Evolutionary conservation across 2,113 vertebrate species (phyloP).

Genomic region (Xiphophorus couchianus): DNA sequence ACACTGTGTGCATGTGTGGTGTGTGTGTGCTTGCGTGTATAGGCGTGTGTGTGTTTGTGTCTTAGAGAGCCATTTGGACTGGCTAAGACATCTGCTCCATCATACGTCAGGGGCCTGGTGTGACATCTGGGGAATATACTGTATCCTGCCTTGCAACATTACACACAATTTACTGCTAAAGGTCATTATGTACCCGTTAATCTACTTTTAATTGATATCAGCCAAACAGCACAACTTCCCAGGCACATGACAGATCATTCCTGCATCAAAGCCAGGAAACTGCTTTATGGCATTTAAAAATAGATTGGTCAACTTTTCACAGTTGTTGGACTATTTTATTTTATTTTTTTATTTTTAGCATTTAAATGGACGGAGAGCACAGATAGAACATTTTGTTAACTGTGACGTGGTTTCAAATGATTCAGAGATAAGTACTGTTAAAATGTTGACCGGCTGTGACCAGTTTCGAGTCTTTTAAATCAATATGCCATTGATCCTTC

Average conservation of each 20-base stretch:
- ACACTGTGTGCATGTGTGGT: conserved; percentile 45
- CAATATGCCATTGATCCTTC: no score
- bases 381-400: not conserved
- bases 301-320: conserved; percentile 61
- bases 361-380: not conserved
- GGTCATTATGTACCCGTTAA: conserved; percentile 88
- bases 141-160: conserved; percentile 89
- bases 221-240: conserved; percentile 85
- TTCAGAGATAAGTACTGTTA: conserved; percentile 75
- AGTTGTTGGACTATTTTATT: conserved; percentile 21
- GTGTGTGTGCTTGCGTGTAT: conserved; percentile 50
- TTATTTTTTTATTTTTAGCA: conserved; percentile 13
- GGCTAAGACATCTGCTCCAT: conserved; percentile 87
- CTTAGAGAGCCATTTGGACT: conserved; percentile 83
- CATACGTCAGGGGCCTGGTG: conserved; percentile 86
- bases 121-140: conserved; percentile 89
- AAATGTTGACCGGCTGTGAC: conserved; percentile 44
- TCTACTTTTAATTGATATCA: conserved; percentile 89
- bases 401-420: conserved; percentile 61
- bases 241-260: conserved; percentile 80
- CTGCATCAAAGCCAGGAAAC: conserved; percentile 78
- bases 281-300: conserved; percentile 71
- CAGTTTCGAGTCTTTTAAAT: no score
- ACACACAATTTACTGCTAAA: conserved; percentile 90
- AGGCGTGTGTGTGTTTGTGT: conserved; percentile 65